Conservation (phyloP, 2,888 invertebrate genomes). For the Lasius fuliginosus region DNA sequence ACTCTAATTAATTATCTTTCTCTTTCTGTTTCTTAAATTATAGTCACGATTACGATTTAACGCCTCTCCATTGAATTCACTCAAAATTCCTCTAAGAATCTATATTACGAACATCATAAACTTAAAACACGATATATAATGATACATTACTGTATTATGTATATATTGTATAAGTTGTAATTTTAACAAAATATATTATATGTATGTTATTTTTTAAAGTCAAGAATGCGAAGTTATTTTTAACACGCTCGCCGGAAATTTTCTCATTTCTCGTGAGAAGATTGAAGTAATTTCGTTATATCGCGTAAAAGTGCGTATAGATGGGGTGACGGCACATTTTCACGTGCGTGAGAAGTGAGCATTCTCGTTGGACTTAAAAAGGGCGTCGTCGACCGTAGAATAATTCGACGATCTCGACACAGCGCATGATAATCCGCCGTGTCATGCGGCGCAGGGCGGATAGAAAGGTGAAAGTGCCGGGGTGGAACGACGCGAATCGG, state of each 20-base stretch:
- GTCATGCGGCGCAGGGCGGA: slow-evolving; percentile 68
- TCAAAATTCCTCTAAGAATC: not conserved
- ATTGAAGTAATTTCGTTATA: slow-evolving; percentile 3
- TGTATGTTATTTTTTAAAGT: not conserved
- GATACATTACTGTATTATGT: not conserved
- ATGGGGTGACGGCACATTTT: slow-evolving; percentile 9
- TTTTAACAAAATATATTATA: not conserved
- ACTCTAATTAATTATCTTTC: not conserved
- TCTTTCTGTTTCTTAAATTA: not conserved
- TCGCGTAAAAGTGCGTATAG: slow-evolving; percentile 3
- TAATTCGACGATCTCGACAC: slow-evolving; percentile 79
- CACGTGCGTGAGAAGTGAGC: slow-evolving; percentile 64
- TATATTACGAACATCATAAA: not conserved
- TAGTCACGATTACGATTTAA: not conserved
- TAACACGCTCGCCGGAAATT: not conserved
- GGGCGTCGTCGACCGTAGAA: slow-evolving; percentile 70
- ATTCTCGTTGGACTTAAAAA: slow-evolving; percentile 70
- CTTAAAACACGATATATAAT: not conserved
- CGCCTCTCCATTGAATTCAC: not conserved
- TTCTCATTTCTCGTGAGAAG: not conserved
- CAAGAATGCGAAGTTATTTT: not conserved
- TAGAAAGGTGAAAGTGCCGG: slow-evolving; percentile 43
- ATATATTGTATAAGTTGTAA: not conserved
- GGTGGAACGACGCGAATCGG: slow-evolving; percentile 23
- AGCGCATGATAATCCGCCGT: slow-evolving; percentile 78